These are phyloP conservation scores for Phataginus tetradactyla DNA, from an alignment of 2,797 vertebrate species.

Conservation along the genomic window DNA sequence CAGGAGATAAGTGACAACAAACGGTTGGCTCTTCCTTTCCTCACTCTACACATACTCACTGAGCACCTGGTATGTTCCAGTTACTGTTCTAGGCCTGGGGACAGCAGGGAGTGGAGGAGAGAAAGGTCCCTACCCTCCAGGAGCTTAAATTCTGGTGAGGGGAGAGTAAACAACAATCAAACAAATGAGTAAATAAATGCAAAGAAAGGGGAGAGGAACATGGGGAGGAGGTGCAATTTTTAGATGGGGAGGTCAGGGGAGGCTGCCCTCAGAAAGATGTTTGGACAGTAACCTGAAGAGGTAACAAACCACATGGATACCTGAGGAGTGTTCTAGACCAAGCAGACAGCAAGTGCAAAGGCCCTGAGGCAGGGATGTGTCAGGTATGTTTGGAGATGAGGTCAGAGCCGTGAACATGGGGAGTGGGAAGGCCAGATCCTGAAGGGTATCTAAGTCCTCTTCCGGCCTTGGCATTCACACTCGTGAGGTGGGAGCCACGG, in stretches of 20 bases:
- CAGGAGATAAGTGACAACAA: background rate
- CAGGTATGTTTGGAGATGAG: too few species aligned
- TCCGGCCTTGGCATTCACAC: too few species aligned
- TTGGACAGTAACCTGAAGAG: background rate
- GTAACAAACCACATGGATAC: too few species aligned
- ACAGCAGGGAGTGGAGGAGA: background rate
- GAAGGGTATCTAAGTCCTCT: background rate
- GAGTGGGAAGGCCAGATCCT: too few species aligned
- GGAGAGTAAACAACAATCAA: background rate
- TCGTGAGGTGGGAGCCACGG: background rate
- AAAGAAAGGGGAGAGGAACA: background rate
- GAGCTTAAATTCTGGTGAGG: background rate
- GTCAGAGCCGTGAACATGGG: background rate
- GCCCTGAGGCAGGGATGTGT: background rate
- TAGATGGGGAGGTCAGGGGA: background rate
- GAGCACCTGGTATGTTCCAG: background rate
- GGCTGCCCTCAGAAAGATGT: background rate
- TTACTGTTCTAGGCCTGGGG: too few species aligned
- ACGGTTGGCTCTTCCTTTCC: background rate
- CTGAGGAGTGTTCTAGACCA: background rate
- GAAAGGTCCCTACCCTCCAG: background rate
- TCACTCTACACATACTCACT: background rate
- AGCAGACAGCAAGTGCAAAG: background rate
- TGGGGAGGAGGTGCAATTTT: background rate
- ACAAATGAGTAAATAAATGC: background rate